Evolutionary conservation across 2,797 vertebrate genomes (phyloP), one percentile per base, ranked within the genome.

Genomic region (Microchirus variegatus): DNA sequence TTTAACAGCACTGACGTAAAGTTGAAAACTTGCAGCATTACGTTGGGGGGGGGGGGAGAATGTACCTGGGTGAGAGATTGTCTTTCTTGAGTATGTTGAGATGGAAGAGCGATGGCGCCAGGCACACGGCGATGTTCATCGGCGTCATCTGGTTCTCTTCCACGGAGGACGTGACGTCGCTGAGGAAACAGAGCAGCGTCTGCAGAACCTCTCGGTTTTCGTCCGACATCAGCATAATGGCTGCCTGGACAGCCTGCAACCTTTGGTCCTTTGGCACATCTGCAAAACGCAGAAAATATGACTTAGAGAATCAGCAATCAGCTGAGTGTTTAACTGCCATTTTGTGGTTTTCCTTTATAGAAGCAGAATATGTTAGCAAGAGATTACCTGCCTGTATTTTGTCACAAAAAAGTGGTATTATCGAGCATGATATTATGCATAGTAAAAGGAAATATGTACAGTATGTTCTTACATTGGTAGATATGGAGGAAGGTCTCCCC

Each of bases 71-170:
- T 2, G 96, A 96, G 15, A 93, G 89, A 83, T 94, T 97, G 85
- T 98, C 98, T 81, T 96, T 98, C 90, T 97, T 99, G 71, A 96
- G 81, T 70, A 97, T 93, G 78, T 98, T 99, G 50, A 99, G 96
- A 75, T 99, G 98, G 83, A 99, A 99, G 22, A 99, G 96, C 2
- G 98, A 99, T 3, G 98, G 98, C 1, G 98, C 98, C 82, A 99
- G 89, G 59, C 98, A 99, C 78, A 99, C 97, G 0, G 98, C 98
- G 0, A 99, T 93, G 79, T 99, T 99, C 96, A 96, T 98, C 52
- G 97, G 93, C 2, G 97, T 99, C 98, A 99, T 99, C 89, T 98
- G 98, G 77, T 99, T 99, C 85, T 99, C 97, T 58, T 96, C 94
- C 80, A 98, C 97, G 16, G 93, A 93, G 67, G 93, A 93, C 61